Evolutionary conservation across 2,797 vertebrate species (phyloP), one percentile per base, ranked within the genome.

Genomic region (Carcharodon carcharias): DNA sequence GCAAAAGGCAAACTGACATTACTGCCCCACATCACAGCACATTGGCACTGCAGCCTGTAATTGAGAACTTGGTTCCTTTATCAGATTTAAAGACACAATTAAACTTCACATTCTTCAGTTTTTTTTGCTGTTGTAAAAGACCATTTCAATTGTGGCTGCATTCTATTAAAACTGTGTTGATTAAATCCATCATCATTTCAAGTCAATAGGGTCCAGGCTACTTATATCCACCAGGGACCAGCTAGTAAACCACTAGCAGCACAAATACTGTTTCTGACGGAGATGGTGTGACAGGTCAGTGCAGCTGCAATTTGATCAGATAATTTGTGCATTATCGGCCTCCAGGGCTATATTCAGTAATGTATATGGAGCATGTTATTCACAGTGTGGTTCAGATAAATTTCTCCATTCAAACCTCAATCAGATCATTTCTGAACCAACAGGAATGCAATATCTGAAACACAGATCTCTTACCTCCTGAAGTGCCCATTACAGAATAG

Each of bases 51-150:
- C 61, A 67, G 63, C 63, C 63, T 93, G 63, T 23, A 45, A 45
- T 93, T 67, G 63, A 93, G 91, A 93, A 65, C 61, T 45, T 65
- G 18, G 21, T 5, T 9, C 61, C 35, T 93, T 40, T 26, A n/a
- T n/a, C n/a, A 65, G 61, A 93, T 63, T 65, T 65, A 93, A 93
- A 35, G 56, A 18, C 63, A 63, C 61, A 93, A 93, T 93, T 93
- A 93, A 63, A 67, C 21, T 40, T 40, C 7, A 93, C 91, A 65
- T 93, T 93, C 91, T 40, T 93, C 61, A 40, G n/a, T 35, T n/a
- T 77, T 77, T 65, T 35, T 45, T 23, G 35, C 23, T 65, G 91
- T 93, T 40, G 63, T 9, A 23, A 93, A 65, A 65, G 63, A 65
- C 40, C 5, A 21, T 85, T 85, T 93, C 91, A 93, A 93, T 93